Percentiles rank a stretch among this genome's conserved stretches.
Evolutionary conservation across 2,113 vertebrate genomes (phyloP).

Genomic region (Myocastor coypus): DNA sequence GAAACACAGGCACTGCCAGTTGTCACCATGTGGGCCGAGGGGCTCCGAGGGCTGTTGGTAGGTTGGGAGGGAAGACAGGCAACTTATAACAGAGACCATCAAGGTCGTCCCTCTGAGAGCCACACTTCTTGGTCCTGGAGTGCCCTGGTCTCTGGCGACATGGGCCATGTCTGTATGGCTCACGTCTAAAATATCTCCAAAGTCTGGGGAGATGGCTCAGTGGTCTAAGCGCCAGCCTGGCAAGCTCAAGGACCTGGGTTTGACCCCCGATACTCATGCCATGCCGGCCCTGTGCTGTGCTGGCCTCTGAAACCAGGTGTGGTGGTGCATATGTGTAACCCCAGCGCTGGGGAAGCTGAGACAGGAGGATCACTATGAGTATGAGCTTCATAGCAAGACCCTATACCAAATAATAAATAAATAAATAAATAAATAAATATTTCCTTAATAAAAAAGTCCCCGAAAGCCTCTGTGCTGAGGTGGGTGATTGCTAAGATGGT

Average conservation of each 20-base stretch:
- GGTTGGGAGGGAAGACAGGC: neutral
- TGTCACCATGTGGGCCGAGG: neutral
- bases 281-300: too few relatives aligned
- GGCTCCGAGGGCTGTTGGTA: neutral
- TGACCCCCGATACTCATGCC: too few relatives aligned
- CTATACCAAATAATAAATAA: too few relatives aligned
- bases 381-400: too few relatives aligned
- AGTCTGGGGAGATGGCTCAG: too few relatives aligned
- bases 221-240: too few relatives aligned
- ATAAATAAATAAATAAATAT: too few relatives aligned
- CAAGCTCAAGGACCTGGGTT: too few relatives aligned
- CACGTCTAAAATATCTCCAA: neutral
- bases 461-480: neutral
- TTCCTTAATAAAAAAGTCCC: neutral
- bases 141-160: neutral
- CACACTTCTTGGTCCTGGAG: neutral
- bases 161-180: fast-evolving
- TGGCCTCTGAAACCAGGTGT: too few relatives aligned
- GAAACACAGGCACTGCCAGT: neutral
- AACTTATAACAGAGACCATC: neutral
- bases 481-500: neutral
- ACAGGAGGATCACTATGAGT: too few relatives aligned
- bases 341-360: too few relatives aligned
- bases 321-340: too few relatives aligned
- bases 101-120: neutral